Percentiles rank a stretch among this genome's conserved stretches.
Evolutionary conservation across 2,113 vertebrate species (phyloP).

Genomic region (Labrus mixtus): DNA sequence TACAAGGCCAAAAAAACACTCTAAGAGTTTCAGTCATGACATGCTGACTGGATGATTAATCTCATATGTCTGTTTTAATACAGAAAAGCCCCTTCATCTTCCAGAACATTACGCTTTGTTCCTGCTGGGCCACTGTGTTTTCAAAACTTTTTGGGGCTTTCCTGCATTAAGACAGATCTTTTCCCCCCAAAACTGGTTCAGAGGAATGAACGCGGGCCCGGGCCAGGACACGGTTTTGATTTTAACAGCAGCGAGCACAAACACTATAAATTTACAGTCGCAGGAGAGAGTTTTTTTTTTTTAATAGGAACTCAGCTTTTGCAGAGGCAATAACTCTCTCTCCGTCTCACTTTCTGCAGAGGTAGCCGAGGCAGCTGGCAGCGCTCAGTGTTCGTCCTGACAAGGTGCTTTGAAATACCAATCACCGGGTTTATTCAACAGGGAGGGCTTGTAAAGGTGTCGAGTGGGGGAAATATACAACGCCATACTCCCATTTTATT

Average conservation of each 20-base stretch:
- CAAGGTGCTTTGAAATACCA: slow-evolving; percentile 97
- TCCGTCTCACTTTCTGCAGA: slow-evolving; percentile 71
- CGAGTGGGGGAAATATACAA: slow-evolving; percentile 93
- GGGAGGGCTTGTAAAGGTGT: slow-evolving; percentile 97
- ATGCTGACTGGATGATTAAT: slow-evolving; percentile 40
- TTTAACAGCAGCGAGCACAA: slow-evolving; percentile 97
- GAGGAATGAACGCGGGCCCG: slow-evolving; percentile 79
- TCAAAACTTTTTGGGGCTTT: slow-evolving; percentile 54
- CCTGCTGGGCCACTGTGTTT: slow-evolving; percentile 57
- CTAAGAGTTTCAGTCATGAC: slow-evolving; percentile 29
- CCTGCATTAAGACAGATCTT: slow-evolving; percentile 50
- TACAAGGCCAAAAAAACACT: slow-evolving; percentile 41
- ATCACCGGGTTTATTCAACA: slow-evolving; percentile 98
- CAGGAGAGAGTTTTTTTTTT: slow-evolving; percentile 90
- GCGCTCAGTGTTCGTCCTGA: slow-evolving; percentile 88
- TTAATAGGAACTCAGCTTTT: slow-evolving; percentile 90
- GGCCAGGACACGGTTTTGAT: slow-evolving; percentile 93
- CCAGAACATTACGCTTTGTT: slow-evolving; percentile 16
- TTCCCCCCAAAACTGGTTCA: slow-evolving; percentile 70
- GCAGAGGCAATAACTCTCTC: slow-evolving; percentile 85
- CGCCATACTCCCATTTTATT: slow-evolving; percentile 88
- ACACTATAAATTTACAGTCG: slow-evolving; percentile 96
- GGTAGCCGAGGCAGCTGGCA: slow-evolving; percentile 89
- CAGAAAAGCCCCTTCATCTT: slow-evolving; percentile 32
- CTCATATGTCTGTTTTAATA: slow-evolving; percentile 34